A percentile compares a stretch with the other conserved stretches of the same genome.
These are phyloP conservation scores for Ophion obscuratus DNA, from an alignment of 2,888 invertebrate genomes.

Conservation along the genomic window DNA sequence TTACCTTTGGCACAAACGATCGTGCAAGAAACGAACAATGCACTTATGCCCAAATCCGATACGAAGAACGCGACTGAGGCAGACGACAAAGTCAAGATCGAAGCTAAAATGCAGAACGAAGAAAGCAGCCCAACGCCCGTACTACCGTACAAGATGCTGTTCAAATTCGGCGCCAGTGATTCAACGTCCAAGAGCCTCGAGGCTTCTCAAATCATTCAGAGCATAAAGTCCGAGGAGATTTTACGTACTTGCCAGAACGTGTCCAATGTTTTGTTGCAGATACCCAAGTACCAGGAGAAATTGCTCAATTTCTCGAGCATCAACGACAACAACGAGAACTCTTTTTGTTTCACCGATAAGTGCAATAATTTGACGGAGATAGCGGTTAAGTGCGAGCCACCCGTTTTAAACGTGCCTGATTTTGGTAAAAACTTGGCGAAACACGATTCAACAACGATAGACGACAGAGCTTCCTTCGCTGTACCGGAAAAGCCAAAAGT, in stretches of 20 bases:
- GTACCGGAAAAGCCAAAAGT: constrained; percentile 77
- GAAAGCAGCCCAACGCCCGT: constrained; percentile 71
- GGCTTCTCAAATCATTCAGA: constrained; percentile 77
- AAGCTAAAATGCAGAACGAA: constrained; percentile 70
- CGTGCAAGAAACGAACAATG: constrained; percentile 54
- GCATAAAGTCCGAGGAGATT: constrained; percentile 80
- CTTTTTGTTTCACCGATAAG: constrained; percentile 79
- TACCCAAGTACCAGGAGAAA: constrained; percentile 82
- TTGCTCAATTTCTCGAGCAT: constrained; percentile 77
- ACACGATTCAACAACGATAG: constrained; percentile 69
- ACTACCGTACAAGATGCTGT: constrained; percentile 76
- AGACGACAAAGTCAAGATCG: constrained; percentile 69
- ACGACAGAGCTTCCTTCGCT: constrained; percentile 66
- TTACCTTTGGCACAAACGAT: constrained; percentile 31
- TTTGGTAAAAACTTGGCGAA: constrained; percentile 79
- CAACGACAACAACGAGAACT: constrained; percentile 66
- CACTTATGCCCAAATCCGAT: constrained; percentile 25
- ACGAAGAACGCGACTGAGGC: constrained; percentile 61
- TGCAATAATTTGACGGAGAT: constrained; percentile 81
- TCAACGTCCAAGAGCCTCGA: constrained; percentile 68
- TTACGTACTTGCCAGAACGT: constrained; percentile 82
- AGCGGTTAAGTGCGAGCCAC: constrained; percentile 78
- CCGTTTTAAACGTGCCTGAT: constrained; percentile 83
- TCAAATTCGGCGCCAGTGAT: constrained; percentile 77
- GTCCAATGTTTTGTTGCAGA: constrained; percentile 81